phyloP scores from a whole-genome alignment of 2,797 vertebrate species.

The Typhlichthys subterraneus region DNA sequence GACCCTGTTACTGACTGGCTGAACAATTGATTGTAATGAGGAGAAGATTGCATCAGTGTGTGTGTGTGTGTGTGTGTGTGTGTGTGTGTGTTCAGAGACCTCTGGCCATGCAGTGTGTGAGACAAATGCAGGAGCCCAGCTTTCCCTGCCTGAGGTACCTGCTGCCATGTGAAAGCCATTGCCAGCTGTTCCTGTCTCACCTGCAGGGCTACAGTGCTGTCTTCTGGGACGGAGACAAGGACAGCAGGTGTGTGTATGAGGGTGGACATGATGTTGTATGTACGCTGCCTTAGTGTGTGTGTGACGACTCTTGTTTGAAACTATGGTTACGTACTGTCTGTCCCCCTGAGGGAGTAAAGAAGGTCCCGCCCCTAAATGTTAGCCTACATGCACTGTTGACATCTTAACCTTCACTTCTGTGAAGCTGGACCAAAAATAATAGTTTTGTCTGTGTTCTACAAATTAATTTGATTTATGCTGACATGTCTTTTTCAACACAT shows the following conservation, averaged over 20 bases:
- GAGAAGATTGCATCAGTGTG: constrained; percentile 17
- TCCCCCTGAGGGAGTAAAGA: too few species aligned
- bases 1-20: too few species aligned
- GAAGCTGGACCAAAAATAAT: too few species aligned
- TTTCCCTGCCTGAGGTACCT: constrained; percentile 90
- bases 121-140: constrained; percentile 92
- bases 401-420: too few species aligned
- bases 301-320: too few species aligned
- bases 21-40: too few species aligned
- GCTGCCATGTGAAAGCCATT: constrained; percentile 83
- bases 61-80: constrained; percentile 20
- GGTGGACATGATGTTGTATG: neutral
- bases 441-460: too few species aligned
- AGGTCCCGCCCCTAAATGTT: too few species aligned
- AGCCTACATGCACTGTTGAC: too few species aligned
- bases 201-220: constrained; percentile 87
- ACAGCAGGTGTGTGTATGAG: constrained; percentile 77
- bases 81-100: constrained; percentile 81
- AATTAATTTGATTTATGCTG: too few species aligned
- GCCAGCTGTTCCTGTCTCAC: constrained; percentile 86
- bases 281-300: neutral
- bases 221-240: constrained; percentile 90
- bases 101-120: constrained; percentile 81
- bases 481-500: too few species aligned
- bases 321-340: too few species aligned